phyloP scores from a whole-genome alignment of 1,140 invertebrate species.

The Papilio xuthus region DNA sequence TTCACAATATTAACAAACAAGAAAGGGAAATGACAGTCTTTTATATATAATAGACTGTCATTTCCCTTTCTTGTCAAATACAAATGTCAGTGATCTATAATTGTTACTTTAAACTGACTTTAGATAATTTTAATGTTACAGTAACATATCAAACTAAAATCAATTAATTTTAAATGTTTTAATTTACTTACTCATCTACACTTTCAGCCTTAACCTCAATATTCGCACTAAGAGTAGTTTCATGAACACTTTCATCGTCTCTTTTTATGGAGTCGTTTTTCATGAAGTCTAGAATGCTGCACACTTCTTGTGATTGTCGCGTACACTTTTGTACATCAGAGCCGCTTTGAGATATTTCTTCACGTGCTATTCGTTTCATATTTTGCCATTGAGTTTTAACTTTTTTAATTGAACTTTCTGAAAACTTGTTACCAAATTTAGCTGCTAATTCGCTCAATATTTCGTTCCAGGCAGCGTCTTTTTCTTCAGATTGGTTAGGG shows the following conservation, averaged over 20 bases:
- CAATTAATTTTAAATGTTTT: conserved; percentile 36
- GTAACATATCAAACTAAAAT: background rate
- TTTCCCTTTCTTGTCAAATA: conserved; percentile 6
- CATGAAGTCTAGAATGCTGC: conserved; percentile 67
- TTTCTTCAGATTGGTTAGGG: conserved; percentile 70
- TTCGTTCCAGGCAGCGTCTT: conserved; percentile 76
- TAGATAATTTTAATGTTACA: conserved; percentile 25
- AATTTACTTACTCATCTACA: conserved; percentile 72
- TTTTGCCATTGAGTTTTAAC: conserved; percentile 79
- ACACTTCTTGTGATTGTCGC: conserved; percentile 68
- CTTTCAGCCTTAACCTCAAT: conserved; percentile 73
- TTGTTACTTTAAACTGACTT: background rate
- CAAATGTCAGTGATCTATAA: background rate
- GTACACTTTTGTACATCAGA: conserved; percentile 60
- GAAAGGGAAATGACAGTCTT: no score
- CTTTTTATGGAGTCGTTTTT: conserved; percentile 61
- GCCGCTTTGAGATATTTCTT: conserved; percentile 67
- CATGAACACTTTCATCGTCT: conserved; percentile 55
- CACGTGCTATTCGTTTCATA: conserved; percentile 76
- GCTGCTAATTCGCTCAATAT: conserved; percentile 63
- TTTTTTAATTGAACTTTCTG: conserved; percentile 70
- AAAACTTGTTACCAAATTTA: conserved; percentile 72
- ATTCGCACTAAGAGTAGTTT: conserved; percentile 59
- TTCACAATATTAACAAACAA: no score
- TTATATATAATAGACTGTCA: background rate